Evolutionary conservation across 2,888 invertebrate genomes (phyloP).

Genomic region (Meghimatium bilineatum): DNA sequence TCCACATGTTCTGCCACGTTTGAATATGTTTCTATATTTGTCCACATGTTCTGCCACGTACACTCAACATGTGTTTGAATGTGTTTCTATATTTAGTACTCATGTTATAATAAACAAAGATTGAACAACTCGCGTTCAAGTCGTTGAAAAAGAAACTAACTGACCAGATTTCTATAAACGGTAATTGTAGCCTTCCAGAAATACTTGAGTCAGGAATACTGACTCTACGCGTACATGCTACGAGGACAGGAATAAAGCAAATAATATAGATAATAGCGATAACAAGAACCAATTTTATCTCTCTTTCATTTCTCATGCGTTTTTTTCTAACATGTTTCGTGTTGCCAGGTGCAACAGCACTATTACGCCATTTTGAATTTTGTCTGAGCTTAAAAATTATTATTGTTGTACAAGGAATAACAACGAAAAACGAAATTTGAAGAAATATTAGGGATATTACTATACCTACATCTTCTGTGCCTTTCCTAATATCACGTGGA

Average conservation of each 20-base stretch:
- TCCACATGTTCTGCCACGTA: too few relatives aligned
- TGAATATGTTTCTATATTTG: too few relatives aligned
- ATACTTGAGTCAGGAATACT: not conserved
- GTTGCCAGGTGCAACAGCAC: not conserved
- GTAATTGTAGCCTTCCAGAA: not conserved
- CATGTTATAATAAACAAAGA: not conserved
- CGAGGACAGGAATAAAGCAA: not conserved
- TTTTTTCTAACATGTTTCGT: not conserved
- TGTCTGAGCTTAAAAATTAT: not conserved
- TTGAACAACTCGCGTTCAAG: not conserved
- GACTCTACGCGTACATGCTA: not conserved
- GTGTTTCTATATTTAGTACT: not conserved
- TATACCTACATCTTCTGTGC: not conserved
- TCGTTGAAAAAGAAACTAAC: not conserved
- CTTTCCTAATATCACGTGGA: not conserved
- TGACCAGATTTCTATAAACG: not conserved
- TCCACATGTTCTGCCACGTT: too few relatives aligned
- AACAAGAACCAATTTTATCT: not conserved
- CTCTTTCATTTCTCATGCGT: not conserved
- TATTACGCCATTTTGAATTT: not conserved
- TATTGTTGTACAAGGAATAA: not conserved
- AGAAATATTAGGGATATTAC: not conserved
- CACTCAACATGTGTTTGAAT: not conserved
- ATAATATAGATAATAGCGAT: not conserved
- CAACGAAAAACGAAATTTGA: not conserved